Conservation (phyloP, 2,113 vertebrate species). For the Ceyx margarethae region DNA sequence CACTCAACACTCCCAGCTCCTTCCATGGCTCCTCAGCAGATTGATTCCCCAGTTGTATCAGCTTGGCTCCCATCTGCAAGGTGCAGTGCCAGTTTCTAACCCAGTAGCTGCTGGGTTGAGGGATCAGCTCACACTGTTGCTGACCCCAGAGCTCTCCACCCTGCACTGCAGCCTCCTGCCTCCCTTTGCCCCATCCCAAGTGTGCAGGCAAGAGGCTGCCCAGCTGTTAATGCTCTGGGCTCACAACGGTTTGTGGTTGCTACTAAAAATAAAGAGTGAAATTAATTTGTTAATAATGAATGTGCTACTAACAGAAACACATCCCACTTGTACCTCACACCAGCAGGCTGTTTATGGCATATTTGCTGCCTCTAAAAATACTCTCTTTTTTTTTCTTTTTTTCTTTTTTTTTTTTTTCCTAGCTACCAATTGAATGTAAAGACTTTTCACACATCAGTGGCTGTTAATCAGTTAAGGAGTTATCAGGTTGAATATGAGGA, state of each 20-base stretch:
- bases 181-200: neutral
- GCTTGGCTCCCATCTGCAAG: neutral
- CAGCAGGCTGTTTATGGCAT: neutral
- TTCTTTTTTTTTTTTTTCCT: neutral
- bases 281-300: conserved; percentile 40
- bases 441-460: neutral
- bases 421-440: conserved; percentile 20
- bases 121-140: neutral
- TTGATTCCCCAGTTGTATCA: neutral
- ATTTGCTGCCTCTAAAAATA: conserved; percentile 26
- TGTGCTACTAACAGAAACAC: neutral
- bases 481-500: conserved; percentile 25
- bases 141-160: neutral
- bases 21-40: too few species aligned
- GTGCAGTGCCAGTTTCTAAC: neutral
- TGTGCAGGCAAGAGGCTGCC: neutral
- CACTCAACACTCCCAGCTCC: too few species aligned
- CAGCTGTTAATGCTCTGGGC: neutral
- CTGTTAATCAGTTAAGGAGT: conserved; percentile 40
- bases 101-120: rapidly evolving
- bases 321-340: neutral
- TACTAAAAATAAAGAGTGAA: conserved; percentile 18
- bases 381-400: neutral
- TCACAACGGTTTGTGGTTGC: neutral
- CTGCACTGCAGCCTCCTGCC: neutral